Conservation (phyloP, 2,888 invertebrate genomes). For the Dione juno region DNA sequence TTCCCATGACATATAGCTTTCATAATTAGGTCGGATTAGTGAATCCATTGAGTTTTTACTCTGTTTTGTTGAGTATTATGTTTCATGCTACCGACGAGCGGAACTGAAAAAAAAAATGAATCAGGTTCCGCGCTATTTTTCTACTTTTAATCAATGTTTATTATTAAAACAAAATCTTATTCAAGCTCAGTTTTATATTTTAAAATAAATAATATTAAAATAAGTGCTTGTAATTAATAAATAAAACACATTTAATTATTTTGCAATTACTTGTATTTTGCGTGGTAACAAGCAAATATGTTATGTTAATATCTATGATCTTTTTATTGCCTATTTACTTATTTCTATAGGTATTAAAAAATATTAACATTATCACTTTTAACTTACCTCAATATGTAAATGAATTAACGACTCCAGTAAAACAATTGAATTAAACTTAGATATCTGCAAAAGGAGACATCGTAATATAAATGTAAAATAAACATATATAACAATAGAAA, state of each 20-base stretch:
- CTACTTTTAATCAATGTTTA: neutral
- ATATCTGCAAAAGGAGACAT: neutral
- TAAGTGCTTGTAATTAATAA: neutral
- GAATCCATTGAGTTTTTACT: conserved; percentile 66
- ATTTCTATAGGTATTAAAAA: too few relatives aligned
- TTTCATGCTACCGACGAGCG: conserved; percentile 52
- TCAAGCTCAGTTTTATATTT: too few relatives aligned
- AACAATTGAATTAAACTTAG: neutral
- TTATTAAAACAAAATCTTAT: neutral
- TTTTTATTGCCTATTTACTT: too few relatives aligned
- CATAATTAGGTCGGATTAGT: conserved; percentile 74
- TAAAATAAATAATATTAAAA: too few relatives aligned
- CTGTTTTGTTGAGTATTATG: conserved; percentile 56
- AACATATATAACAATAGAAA: conserved; percentile 5
- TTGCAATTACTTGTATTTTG: neutral
- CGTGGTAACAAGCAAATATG: too few relatives aligned
- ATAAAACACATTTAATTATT: neutral
- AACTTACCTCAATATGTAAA: neutral
- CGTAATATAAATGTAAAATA: conserved; percentile 3
- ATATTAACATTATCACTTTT: too few relatives aligned
- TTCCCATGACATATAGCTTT: conserved; percentile 67
- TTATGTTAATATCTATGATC: too few relatives aligned
- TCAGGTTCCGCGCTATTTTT: conserved; percentile 43
- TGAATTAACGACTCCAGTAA: neutral
- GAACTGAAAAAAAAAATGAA: conserved; percentile 55